Percentiles rank a stretch among this genome's conserved stretches.
These are phyloP conservation scores for Molanna angustata DNA, from an alignment of 2,888 invertebrate genomes.

Conservation along the genomic window DNA sequence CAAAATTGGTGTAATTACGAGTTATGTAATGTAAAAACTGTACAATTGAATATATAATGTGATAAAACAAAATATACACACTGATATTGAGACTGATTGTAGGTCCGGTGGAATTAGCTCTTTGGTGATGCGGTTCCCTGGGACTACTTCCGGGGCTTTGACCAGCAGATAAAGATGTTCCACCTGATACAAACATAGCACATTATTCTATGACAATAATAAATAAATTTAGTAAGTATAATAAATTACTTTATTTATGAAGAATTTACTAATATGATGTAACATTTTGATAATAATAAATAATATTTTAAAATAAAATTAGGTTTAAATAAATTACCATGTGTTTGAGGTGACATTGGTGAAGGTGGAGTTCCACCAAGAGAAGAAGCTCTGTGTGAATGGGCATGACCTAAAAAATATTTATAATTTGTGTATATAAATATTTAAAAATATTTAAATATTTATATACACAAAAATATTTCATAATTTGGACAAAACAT, in stretches of 20 bases:
- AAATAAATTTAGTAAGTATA: not conserved
- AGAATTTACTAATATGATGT: not conserved
- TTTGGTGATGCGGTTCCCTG: constrained; percentile 44
- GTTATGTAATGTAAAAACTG: too few relatives aligned
- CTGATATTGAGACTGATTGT: constrained; percentile 56
- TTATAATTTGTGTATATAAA: too few relatives aligned
- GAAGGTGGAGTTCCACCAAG: constrained; percentile 55
- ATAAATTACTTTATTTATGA: not conserved
- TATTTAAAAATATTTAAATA: too few relatives aligned
- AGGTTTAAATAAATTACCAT: constrained; percentile 40
- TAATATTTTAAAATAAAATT: constrained; percentile 3
- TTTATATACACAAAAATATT: too few relatives aligned
- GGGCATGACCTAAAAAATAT: constrained; percentile 33
- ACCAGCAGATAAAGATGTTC: constrained; percentile 44
- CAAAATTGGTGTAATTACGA: too few relatives aligned
- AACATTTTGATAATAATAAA: not conserved
- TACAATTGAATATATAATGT: too few relatives aligned
- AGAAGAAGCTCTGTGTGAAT: constrained; percentile 51
- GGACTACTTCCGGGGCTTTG: constrained; percentile 40
- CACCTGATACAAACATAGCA: constrained; percentile 40
- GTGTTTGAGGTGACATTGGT: constrained; percentile 51
- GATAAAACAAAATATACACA: too few relatives aligned
- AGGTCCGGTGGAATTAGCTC: constrained; percentile 54
- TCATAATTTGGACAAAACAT: too few relatives aligned
- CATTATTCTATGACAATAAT: not conserved